phyloP scores from a whole-genome alignment of 1,140 invertebrate genomes.

The Drosophila lowei region DNA sequence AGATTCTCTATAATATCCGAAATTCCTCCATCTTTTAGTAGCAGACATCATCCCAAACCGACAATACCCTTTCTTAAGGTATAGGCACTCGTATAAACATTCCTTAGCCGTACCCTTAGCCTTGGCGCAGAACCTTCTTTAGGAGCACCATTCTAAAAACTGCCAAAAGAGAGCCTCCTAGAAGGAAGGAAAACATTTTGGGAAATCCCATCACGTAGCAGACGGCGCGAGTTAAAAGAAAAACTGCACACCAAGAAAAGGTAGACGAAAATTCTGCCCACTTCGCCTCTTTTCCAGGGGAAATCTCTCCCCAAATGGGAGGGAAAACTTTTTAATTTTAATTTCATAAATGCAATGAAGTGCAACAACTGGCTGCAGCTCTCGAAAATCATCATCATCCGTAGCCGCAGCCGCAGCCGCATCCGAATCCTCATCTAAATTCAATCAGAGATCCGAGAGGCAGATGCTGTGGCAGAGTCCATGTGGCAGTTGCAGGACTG shows the following conservation, averaged over 20 bases:
- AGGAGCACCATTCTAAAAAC: no score
- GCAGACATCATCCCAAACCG: no score
- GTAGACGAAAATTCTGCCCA: background rate
- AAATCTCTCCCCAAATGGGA: conserved; percentile 34
- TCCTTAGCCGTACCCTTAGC: no score
- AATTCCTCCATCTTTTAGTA: no score
- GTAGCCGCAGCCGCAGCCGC: background rate
- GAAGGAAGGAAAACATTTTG: conserved; percentile 31
- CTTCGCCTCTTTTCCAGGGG: background rate
- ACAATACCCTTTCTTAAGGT: no score
- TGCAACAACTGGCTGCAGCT: conserved; percentile 43
- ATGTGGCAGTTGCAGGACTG: no score
- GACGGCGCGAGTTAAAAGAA: conserved; percentile 38
- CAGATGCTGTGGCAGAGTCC: background rate
- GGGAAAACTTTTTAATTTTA: conserved; percentile 60
- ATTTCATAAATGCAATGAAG: conserved; percentile 73
- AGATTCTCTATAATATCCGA: no score
- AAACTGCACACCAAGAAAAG: conserved; percentile 10
- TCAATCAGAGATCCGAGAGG: conserved; percentile 40
- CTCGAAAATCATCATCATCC: conserved; percentile 25
- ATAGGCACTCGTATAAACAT: no score
- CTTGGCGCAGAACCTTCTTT: no score
- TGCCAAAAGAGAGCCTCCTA: background rate
- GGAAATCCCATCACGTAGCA: conserved; percentile 69
- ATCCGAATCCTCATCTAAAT: conserved; percentile 26